Base-by-base conservation (phyloP, 2,113 vertebrate species). In the Macroglossus sobrinus region DNA sequence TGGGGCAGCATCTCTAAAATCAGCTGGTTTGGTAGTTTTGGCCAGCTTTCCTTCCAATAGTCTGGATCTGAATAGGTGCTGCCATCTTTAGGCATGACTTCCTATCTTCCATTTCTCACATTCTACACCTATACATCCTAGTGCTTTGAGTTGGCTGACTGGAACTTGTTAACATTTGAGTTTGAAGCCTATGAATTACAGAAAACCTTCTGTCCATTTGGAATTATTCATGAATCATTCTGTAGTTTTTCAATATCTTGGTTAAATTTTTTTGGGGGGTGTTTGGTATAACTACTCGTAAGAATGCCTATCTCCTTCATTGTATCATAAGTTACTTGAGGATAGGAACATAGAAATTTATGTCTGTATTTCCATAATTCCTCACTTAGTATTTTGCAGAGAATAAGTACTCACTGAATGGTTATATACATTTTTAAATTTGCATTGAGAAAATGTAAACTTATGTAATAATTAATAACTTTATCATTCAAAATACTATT, bases 1-100 rank as follows among this genome's bases (percentile, higher is more conserved):
- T 68, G 15, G 35, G 43, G 15, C 3, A 19, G 11, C n/a, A 47
- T 40, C 33, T 79, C 2, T 43, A 47, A 63, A 3, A 53, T 21
- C 28, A 86, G 7, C 45, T 57, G 22, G 4, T 61, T 63, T 91
- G 66, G 71, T 87, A n/a, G 3, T 61, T 53, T n/a, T 19, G 33
- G 1, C 0, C 4, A 12, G 7, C 1, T 15, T 50, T 84, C 22
- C 10, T 43, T 2, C 5, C 19, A 61, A 50, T 2, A 79, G 30
- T 6, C 14, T 84, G n/a, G 50, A 71, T 43, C 8, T 47, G 3
- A 57, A 50, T 14, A 80, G 22, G 2, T 4, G 7, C 43, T 57
- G 18, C 24, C 30, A 13, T 35, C 33, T 24, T 57, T 55, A 87
- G 69, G 2, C 4, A 69, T 63, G 15, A 33, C 14, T 30, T 61